Conservation (phyloP, 2,888 invertebrate genomes). For the Choristoneura rosaceana region DNA sequence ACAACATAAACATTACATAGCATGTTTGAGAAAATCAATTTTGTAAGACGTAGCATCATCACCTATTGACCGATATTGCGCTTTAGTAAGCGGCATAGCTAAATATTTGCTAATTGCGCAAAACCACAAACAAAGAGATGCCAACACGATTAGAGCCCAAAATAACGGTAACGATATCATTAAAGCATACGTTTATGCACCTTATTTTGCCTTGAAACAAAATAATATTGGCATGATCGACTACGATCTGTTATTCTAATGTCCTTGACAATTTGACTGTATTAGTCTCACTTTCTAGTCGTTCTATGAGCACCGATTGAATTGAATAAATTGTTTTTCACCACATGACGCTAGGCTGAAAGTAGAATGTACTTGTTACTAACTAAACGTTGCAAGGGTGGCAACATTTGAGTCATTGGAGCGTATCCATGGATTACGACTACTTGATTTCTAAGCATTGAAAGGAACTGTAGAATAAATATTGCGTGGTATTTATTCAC, state of each 20-base stretch:
- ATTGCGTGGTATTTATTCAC: neutral
- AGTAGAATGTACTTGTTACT: neutral
- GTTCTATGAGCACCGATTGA: neutral
- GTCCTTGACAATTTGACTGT: constrained; percentile 5
- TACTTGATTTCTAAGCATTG: neutral
- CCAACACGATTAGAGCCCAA: constrained; percentile 1
- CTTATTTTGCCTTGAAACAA: neutral
- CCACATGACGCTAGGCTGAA: neutral
- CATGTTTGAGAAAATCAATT: too few species aligned
- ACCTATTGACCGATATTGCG: constrained; percentile 4
- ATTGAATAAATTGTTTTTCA: neutral
- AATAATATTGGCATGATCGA: neutral
- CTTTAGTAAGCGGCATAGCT: neutral
- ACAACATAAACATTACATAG: too few species aligned
- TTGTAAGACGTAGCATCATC: neutral
- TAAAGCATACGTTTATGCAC: neutral
- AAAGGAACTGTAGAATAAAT: neutral
- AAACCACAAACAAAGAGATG: constrained; percentile 2
- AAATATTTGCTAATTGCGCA: constrained; percentile 13
- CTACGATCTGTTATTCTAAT: neutral
- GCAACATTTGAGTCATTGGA: too few species aligned
- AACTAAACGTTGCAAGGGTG: too few species aligned
- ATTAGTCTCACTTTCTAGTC: neutral
- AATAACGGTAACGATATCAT: neutral
- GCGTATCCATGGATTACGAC: too few species aligned